Conservation (phyloP, 2,797 vertebrate species). For the Danio jaintianensis region DNA sequence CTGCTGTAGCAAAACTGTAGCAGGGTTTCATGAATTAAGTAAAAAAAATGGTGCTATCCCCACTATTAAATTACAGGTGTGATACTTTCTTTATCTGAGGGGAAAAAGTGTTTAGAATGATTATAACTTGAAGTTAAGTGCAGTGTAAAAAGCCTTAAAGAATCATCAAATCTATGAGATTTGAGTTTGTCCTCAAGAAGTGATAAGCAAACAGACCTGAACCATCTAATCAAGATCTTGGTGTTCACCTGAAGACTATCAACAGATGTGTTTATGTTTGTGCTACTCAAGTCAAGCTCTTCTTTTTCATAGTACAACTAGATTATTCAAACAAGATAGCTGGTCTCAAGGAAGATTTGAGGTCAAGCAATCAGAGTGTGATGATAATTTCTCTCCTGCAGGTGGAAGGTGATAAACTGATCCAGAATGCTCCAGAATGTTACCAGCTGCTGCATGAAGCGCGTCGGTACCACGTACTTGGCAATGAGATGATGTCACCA, state of each 20-base stretch:
- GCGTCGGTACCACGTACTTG: conserved; percentile 94
- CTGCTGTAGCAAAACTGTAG: too few species aligned
- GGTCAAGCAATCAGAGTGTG: not conserved
- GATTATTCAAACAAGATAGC: not conserved
- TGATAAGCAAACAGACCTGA: not conserved
- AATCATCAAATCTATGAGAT: not conserved
- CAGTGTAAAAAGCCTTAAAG: not conserved
- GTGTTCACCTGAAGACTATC: not conserved
- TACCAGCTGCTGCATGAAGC: conserved; percentile 97
- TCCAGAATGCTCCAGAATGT: conserved; percentile 95
- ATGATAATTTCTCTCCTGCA: not conserved
- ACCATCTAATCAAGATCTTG: conserved; percentile 20
- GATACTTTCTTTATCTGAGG: too few species aligned
- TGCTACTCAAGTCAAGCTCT: not conserved
- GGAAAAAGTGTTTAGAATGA: too few species aligned
- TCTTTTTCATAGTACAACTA: not conserved
- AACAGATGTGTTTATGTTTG: not conserved
- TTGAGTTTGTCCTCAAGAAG: too few species aligned
- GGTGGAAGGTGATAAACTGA: conserved; percentile 93
- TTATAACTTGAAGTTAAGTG: too few species aligned
- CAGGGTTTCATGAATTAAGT: too few species aligned
- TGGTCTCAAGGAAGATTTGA: not conserved
- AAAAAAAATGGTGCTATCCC: too few species aligned
- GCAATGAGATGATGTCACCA: conserved; percentile 99
- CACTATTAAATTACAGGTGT: too few species aligned